Evolutionary conservation across 2,797 vertebrate species (phyloP).

Genomic region (Cheirogaleus major): DNA sequence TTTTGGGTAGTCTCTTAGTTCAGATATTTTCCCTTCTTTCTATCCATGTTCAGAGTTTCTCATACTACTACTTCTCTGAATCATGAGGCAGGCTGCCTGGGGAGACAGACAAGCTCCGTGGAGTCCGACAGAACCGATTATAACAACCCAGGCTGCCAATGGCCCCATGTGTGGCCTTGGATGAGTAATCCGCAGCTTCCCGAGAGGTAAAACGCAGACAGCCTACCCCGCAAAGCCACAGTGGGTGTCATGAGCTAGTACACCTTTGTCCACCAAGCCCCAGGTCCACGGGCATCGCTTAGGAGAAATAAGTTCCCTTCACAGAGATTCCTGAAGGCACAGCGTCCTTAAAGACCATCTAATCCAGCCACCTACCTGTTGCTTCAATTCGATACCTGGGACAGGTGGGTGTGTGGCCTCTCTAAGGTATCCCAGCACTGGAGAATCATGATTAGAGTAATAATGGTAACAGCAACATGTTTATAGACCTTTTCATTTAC

Average conservation of each 20-base stretch:
- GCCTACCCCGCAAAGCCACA: neutral
- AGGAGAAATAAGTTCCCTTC: neutral
- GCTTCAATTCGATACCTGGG: neutral
- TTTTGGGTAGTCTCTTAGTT: neutral
- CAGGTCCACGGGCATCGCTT: no score
- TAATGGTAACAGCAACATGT: accelerated
- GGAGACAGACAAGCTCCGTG: neutral
- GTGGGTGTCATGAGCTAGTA: no score
- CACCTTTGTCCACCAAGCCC: neutral
- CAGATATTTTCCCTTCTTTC: neutral
- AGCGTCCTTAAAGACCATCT: neutral
- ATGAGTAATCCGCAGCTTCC: neutral
- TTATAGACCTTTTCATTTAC: neutral
- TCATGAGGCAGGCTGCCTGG: neutral
- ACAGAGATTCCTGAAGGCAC: neutral
- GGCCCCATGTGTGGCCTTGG: neutral
- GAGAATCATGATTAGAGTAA: neutral
- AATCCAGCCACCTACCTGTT: neutral
- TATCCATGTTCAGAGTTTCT: neutral
- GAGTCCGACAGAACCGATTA: neutral
- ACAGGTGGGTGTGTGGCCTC: neutral
- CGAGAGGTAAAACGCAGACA: neutral
- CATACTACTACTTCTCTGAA: neutral
- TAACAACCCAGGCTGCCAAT: no score
- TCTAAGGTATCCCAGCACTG: neutral